Percentiles rank a stretch among this genome's conserved stretches.
phyloP scores from a whole-genome alignment of 2,797 vertebrate genomes.

The Vultur gryphus region DNA sequence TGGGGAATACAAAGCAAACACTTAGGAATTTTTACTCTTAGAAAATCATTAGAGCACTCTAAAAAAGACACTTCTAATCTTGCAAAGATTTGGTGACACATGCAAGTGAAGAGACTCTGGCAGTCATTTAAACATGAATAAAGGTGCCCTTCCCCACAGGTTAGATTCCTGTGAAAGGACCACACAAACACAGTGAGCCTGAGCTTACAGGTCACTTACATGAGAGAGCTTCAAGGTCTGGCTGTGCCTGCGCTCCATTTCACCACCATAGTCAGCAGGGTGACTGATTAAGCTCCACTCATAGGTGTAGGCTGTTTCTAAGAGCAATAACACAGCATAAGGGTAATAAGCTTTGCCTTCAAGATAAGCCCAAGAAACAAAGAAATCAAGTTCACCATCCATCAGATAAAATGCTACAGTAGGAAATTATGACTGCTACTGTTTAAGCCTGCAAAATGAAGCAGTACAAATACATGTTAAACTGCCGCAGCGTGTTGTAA shows the following conservation, averaged over 20 bases:
- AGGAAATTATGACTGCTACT: background rate
- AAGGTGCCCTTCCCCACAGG: background rate
- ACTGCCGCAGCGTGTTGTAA: background rate
- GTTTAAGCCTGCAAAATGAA: background rate
- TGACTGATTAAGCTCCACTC: constrained; percentile 78
- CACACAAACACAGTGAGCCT: background rate
- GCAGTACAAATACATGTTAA: background rate
- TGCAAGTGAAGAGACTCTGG: background rate
- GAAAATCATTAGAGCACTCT: background rate
- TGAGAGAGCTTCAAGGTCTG: constrained; percentile 71
- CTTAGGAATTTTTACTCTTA: background rate
- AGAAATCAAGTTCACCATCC: background rate
- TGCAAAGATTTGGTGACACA: background rate
- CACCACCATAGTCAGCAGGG: constrained; percentile 70
- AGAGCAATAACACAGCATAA: background rate
- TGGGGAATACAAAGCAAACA: background rate
- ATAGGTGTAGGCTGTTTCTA: constrained; percentile 76
- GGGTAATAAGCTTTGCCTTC: background rate
- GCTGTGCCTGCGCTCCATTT: constrained; percentile 71
- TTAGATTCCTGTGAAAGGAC: background rate
- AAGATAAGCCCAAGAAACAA: background rate
- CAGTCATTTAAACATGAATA: background rate
- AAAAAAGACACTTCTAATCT: background rate
- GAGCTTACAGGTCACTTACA: constrained; percentile 57
- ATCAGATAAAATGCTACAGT: background rate